Base-by-base conservation (phyloP, 2,888 invertebrate genomes). In the Ormia ochracea region DNA sequence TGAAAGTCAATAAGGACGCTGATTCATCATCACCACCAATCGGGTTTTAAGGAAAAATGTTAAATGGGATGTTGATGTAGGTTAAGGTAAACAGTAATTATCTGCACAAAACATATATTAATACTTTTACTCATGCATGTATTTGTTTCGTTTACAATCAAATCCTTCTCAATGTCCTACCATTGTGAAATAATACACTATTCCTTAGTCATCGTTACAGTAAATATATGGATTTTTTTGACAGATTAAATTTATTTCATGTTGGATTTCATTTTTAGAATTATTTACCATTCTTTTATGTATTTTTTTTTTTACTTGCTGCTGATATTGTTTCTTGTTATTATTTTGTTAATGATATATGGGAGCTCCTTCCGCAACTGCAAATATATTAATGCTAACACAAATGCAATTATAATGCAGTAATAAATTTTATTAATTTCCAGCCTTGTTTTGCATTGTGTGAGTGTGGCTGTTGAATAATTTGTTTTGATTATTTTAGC, bases 401-500 rank as follows among this genome's bases (percentile, higher is more conserved):
- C n/a, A 12, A 58, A 17, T 4, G 58, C 26, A 33, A 58, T 21
- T 33, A 72, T 33, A 31, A 43, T 10, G 12, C 4, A 65, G 28
- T 74, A 56, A 58, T 66, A 50, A 74, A 66, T 66, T 58, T 65
- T 21, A 43, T 52, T 61, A 48, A 45, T 48, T 21, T 26, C 33
- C 1, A n/a, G 23, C 0, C 5, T 17, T 14, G 0, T 38, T 70
- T 28, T 14, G 38, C 3, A 36, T 12, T 33, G 9, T 33, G 9
- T 48, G 9, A 19, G 0, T 52, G 6, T 73, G 4, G 12, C 28
- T 28, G 17, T 56, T 26, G 19, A 50, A 28, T 21, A 38, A 28
- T 12, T 73, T 74, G 74, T 74, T 74, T 66, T 74, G 65, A 66
- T 66, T 56, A 12, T 36, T 56, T 28, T 21, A 36, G 9, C 12